Conservation (phyloP, 2,113 vertebrate species). For the Lasiurus cinereus region DNA sequence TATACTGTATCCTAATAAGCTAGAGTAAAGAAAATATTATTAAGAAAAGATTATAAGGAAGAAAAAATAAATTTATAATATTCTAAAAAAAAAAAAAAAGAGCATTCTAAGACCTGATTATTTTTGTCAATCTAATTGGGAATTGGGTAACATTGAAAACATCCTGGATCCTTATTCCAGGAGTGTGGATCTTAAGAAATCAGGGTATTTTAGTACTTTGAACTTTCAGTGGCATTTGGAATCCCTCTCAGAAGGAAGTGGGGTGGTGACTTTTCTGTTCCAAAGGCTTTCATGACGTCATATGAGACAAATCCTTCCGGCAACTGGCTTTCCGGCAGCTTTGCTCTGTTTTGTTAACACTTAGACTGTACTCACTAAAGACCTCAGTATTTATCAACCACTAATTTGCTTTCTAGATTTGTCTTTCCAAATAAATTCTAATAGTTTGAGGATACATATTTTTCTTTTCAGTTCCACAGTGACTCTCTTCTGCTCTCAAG, state of each 20-base stretch:
- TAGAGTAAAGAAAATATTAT: too few species aligned
- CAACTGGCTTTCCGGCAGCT: neutral
- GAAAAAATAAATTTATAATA: too few species aligned
- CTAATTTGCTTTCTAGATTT: slow-evolving; percentile 37
- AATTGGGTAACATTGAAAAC: slow-evolving; percentile 45
- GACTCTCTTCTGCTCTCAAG: slow-evolving; percentile 14
- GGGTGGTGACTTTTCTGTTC: neutral
- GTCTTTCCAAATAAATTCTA: slow-evolving; percentile 25
- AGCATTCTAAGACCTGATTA: neutral
- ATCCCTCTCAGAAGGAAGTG: slow-evolving; percentile 13
- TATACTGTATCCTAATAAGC: too few species aligned
- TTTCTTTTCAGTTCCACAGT: neutral
- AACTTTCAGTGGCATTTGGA: slow-evolving; percentile 68
- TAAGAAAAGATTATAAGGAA: too few species aligned
- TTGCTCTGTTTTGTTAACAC: neutral
- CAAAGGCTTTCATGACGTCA: slow-evolving; percentile 26
- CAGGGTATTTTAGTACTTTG: slow-evolving; percentile 21
- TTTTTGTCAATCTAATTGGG: slow-evolving; percentile 26
- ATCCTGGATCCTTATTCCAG: slow-evolving; percentile 28
- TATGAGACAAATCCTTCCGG: slow-evolving; percentile 30
- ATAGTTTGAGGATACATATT: neutral
- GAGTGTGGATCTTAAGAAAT: neutral
- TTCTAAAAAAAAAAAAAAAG: neutral
- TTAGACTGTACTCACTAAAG: slow-evolving; percentile 11
- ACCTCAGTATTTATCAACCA: slow-evolving; percentile 27